A percentile compares a stretch with the other conserved stretches of the same genome.
These are phyloP conservation scores for Fratercula arctica DNA, from an alignment of 2,797 vertebrate genomes.

Conservation along the genomic window DNA sequence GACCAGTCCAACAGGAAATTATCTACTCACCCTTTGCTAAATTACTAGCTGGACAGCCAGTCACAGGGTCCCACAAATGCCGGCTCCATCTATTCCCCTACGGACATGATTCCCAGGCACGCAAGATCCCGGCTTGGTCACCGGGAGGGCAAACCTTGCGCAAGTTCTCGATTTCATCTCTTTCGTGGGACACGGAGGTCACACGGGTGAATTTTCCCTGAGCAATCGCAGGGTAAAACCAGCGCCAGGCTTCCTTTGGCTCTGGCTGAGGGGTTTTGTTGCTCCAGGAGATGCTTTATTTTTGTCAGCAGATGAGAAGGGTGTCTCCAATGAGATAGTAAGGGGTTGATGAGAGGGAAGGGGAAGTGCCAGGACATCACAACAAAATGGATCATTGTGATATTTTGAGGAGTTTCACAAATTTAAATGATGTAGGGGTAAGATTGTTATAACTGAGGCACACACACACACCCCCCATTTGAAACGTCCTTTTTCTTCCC, in stretches of 20 bases:
- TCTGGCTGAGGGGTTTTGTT: neutral
- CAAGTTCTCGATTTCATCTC: constrained; percentile 35
- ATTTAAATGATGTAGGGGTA: fast-evolving
- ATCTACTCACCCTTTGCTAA: constrained; percentile 51
- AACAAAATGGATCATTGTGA: neutral
- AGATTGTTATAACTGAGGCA: neutral
- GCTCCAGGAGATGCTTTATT: neutral
- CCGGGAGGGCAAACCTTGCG: neutral
- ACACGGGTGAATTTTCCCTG: neutral
- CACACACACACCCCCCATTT: neutral
- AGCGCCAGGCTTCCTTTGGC: neutral
- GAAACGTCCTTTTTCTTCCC: neutral
- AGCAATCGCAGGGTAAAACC: neutral
- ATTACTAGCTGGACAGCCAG: constrained; percentile 40
- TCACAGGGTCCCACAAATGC: constrained; percentile 45
- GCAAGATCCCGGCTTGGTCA: neutral
- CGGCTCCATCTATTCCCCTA: constrained; percentile 34
- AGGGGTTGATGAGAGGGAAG: neutral
- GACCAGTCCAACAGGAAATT: constrained; percentile 70
- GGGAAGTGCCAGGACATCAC: neutral
- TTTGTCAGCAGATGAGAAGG: neutral
- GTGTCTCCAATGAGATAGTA: neutral
- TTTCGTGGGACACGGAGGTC: neutral
- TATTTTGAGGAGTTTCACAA: neutral
- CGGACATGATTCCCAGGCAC: constrained; percentile 54